Evolutionary conservation across 23 tunicate species (phyloP), one percentile per base, ranked within the genome.

Genomic region (Ciona savignyi): DNA sequence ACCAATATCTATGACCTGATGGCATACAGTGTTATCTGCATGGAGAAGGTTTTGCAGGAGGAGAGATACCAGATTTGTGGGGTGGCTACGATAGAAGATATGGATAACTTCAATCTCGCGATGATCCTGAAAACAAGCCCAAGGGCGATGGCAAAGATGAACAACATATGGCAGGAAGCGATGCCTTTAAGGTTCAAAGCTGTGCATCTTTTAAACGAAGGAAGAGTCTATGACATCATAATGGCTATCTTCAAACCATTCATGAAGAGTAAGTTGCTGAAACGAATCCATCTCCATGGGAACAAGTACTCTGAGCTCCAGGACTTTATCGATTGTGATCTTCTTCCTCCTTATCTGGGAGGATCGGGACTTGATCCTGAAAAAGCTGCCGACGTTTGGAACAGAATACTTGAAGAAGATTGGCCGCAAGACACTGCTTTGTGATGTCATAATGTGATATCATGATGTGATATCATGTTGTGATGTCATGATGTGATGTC

Each of bases 111-210:
- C 33, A 75, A 74, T 68, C 15, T 90, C 24, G 51, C 73, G 11
- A 32, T 90, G 9, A 34, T 83, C 2, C 33, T 68, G 21, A 77
- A 88, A 67, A 35, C 82, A 35, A 68, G 86, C 33, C 83, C 86
- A 65, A 34, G 80, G 23, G 78, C 76, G 9, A 30, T 90, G 70
- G 67, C 76, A 51, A 79, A 60, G 48, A 72, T 90, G 85, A 83
- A 67, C 30, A n/a, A 62, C 21, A 60, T 79, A 3, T 89, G 68
- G 67, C 88, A 89, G 69, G 97, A 90, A 42, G 89, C 89, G 31
- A 90, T 90, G 97, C 97, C 97, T 2, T 32, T 90, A 11, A 71
- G 97, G 25, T 78, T 73, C 64, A 83, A 74, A 49, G 77, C 85
- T 2, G 51, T 76, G 31, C 80, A 90, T 34, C 15, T 90, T 9